Percentiles rank a stretch among this genome's conserved stretches.
Evolutionary conservation across 2,797 vertebrate species (phyloP).

Genomic region (Alosa sapidissima): DNA sequence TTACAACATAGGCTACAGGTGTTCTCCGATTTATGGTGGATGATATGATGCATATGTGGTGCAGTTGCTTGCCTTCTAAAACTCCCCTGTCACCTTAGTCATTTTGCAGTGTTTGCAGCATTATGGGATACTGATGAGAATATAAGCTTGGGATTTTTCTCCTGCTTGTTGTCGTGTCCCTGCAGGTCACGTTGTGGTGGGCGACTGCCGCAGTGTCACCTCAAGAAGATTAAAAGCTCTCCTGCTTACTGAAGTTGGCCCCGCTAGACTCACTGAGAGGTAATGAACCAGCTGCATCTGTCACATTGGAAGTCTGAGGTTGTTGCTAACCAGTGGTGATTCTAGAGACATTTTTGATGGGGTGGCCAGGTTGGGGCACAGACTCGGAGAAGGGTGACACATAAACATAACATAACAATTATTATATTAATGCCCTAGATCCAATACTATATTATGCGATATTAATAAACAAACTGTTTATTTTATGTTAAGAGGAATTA

Average conservation of each 20-base stretch:
- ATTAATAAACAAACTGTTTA: no score
- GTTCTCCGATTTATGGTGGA: not conserved
- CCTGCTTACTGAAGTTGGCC: constrained; percentile 32
- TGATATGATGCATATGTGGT: not conserved
- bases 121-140: constrained; percentile 43
- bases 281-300: constrained; percentile 17
- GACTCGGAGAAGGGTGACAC: no score
- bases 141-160: constrained; percentile 44
- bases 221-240: constrained; percentile 45
- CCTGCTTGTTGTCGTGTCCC: constrained; percentile 11
- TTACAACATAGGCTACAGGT: not conserved
- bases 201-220: constrained; percentile 34
- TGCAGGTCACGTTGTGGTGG: constrained; percentile 48
- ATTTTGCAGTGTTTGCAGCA: constrained; percentile 46
- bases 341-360: no score
- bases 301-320: not conserved
- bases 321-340: not conserved
- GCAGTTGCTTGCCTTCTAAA: constrained; percentile 42
- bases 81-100: constrained; percentile 36
- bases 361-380: no score
- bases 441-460: no score
- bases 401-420: no score
- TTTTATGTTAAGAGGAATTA: no score
- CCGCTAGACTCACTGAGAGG: constrained; percentile 29
- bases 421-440: no score